Evolutionary conservation across 2,888 invertebrate genomes (phyloP), one percentile per base, ranked within the genome.

Genomic region (Nysson spinosus): DNA sequence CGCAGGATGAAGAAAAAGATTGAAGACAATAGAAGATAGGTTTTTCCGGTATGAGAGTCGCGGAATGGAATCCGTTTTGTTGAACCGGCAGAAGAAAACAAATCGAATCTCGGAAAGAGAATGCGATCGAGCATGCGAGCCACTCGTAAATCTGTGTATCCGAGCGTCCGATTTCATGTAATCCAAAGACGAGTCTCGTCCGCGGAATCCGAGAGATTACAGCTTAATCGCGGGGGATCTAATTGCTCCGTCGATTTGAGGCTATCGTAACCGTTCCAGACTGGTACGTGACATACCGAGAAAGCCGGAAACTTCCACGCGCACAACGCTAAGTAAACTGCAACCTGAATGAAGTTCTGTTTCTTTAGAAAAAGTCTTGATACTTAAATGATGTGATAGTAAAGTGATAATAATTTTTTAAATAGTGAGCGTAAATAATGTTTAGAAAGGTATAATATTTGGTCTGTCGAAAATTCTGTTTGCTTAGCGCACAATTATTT

Each of bases 151-250:
- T 46, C 22, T 42, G 34, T 16, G 37, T 20, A 44, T 52, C 42
- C 43, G n/a, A n/a, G n/a, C n/a, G 39, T n/a, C 28, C 22, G 26
- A 32, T 47, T 42, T 28, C 40, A 26, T 30, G 24, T 64, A 60
- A 64, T 64, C 52, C 51, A 26, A 46, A 22, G 47, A 54, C 44
- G 40, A 65, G 58, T 60, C 51, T 47, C 39, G 51, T 46, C 28
- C 56, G 49, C 44, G 58, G 39, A 32, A 56, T 69, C 47, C 40
- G 49, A 42, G 58, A 55, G 63, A 63, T 58, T 55, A 63, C 50
- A 51, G 35, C 50, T 51, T 64, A 60, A 69, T 69, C 52, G 52
- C 20, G 11, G 42, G 47, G 51, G 51, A n/a, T 49, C 44, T 62
- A 67, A 67, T 69, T 58, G 43, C 32, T 51, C 35, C 35, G 34